Base-by-base conservation (phyloP, 2,888 invertebrate genomes). In the Cloeon dipterum region DNA sequence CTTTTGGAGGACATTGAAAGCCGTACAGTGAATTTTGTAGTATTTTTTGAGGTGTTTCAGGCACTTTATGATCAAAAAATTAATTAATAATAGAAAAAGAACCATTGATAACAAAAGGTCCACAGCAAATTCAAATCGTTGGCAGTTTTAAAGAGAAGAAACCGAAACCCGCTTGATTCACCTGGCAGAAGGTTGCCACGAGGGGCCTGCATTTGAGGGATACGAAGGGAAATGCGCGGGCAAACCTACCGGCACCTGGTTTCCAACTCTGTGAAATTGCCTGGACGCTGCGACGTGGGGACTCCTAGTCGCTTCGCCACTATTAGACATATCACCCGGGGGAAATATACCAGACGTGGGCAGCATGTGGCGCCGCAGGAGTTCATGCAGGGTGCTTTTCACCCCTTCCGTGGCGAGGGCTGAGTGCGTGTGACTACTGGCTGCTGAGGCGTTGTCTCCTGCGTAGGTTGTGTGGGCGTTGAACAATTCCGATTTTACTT, bases 361-460 rank as follows among this genome's bases (percentile, higher is more conserved):
- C 10, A 60, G 51, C 44, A 62, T 61, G 42, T 62, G 62, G 41
- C 60, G 55, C 20, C 56, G 54, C 49, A 65, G 54, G 41, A 65
- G 51, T 39, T 61, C 58, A 29, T 61, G 59, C 34, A 65, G 49
- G 7, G 63, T 61, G 25, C 56, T 56, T 39, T 61, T 59, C 26
- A 64, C 60, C 21, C 61, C 61, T 23, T 56, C 51, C 3, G 60
- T 59, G 11, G 59, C 59, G 25, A 58, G 41, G 35, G 55, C 52
- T 8, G 55, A 53, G 5, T 55, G 52, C 51, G 53, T 52, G 26
- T 35, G 20, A 36, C 38, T 33, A 16, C 35, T 32, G 11, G 20
- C 16, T 42, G 56, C 58, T 26, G 55, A 55, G 1, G 59, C 59
- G 43, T 59, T 58, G 38, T 59, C 59, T 13, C 59, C 59, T 10